A percentile compares a stretch with the other conserved stretches of the same genome.
Evolutionary conservation across 2,888 invertebrate species (phyloP).

Genomic region (Nasonovia ribisnigri): DNA sequence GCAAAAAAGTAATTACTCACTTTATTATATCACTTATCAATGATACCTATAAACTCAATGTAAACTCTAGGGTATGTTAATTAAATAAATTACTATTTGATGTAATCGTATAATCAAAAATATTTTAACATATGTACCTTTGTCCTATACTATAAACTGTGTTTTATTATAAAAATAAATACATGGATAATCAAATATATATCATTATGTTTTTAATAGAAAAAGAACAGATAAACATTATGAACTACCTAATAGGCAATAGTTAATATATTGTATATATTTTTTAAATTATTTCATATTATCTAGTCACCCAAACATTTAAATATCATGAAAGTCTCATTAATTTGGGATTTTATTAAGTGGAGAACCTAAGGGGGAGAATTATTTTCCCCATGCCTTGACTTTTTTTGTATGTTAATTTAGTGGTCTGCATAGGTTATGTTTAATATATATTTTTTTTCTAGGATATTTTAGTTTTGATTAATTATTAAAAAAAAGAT

Average conservation of each 20-base stretch:
- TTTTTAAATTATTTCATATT: not conserved
- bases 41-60: not conserved
- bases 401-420: not conserved
- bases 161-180: not conserved
- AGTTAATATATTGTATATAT: not conserved
- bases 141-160: not conserved
- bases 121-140: not conserved
- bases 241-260: not conserved
- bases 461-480: not conserved
- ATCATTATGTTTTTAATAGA: not conserved
- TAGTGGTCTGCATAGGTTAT: not conserved
- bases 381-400: not conserved
- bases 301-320: not conserved
- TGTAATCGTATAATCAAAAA: not conserved
- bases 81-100: not conserved
- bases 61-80: not conserved
- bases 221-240: not conserved
- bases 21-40: not conserved
- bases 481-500: not conserved
- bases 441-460: not conserved
- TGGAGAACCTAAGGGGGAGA: not conserved
- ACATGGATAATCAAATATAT: not conserved
- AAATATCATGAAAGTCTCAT: not conserved
- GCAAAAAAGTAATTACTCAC: not conserved
- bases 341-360: not conserved